Conservation (phyloP, 1,140 invertebrate species). For the Drosophila ficusphila region DNA sequence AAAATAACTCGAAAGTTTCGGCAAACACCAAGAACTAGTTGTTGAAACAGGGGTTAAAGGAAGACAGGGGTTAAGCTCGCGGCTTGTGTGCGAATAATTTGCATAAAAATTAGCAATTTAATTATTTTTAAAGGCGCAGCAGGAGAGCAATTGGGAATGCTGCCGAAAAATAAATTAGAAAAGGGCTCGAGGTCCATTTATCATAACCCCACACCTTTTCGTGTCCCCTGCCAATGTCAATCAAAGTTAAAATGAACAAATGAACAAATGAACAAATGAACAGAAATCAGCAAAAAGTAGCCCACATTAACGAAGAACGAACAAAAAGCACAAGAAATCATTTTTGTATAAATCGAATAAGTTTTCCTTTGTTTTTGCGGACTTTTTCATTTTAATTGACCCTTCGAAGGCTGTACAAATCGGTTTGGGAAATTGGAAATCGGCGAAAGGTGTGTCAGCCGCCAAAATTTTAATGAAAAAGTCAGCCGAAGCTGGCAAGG, state of each 20-base stretch:
- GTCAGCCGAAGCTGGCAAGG: not conserved
- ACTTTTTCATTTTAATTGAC: constrained; percentile 46
- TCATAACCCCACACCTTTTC: constrained; percentile 5
- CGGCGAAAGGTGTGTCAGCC: constrained; percentile 3
- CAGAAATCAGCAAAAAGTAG: constrained; percentile 3
- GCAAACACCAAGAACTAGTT: constrained; percentile 37
- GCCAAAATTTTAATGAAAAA: constrained; percentile 34
- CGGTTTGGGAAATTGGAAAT: constrained; percentile 32
- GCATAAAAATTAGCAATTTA: constrained; percentile 36
- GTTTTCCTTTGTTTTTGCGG: constrained; percentile 11
- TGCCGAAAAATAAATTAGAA: constrained; percentile 4
- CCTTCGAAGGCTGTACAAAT: constrained; percentile 26
- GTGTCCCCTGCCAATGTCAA: constrained; percentile 38
- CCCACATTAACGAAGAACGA: constrained; percentile 14
- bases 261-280: constrained; percentile 38
- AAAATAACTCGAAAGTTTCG: constrained; percentile 47
- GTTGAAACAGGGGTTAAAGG: not conserved
- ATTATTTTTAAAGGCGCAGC: constrained; percentile 18
- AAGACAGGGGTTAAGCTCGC: constrained; percentile 9
- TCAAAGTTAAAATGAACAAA: constrained; percentile 46
- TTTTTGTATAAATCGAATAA: constrained; percentile 32
- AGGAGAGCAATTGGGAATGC: constrained; percentile 1
- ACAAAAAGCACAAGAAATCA: constrained; percentile 8
- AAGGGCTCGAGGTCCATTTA: constrained; percentile 18
- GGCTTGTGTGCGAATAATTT: constrained; percentile 32